Conservation (phyloP, 2,797 vertebrate genomes). For the Lagocephalus sceleratus region DNA sequence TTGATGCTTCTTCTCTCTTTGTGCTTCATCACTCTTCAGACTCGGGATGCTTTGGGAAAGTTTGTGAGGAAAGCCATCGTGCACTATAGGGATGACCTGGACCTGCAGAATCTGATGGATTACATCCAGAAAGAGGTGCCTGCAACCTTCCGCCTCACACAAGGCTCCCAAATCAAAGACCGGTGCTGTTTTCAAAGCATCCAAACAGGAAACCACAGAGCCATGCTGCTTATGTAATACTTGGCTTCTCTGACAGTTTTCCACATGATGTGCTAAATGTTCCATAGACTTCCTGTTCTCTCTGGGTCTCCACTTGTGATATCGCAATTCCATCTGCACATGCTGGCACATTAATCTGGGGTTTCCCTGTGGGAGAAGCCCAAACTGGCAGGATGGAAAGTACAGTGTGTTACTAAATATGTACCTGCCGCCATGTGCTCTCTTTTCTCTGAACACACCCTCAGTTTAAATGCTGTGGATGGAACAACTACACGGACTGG, state of each 20-base stretch:
- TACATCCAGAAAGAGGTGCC: slow-evolving; percentile 80
- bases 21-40: slow-evolving; percentile 45
- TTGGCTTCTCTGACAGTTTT: slow-evolving; percentile 29
- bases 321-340: slow-evolving; percentile 51
- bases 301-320: slow-evolving; percentile 36
- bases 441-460: neutral
- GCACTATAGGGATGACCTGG: slow-evolving; percentile 80
- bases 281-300: slow-evolving; percentile 37
- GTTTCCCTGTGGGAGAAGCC: slow-evolving; percentile 39
- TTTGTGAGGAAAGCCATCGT: slow-evolving; percentile 80
- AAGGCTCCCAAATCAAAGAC: neutral
- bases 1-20: slow-evolving; percentile 1
- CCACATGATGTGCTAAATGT: slow-evolving; percentile 30
- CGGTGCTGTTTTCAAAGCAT: slow-evolving; percentile 18
- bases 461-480: slow-evolving; percentile 79
- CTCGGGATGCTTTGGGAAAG: slow-evolving; percentile 69
- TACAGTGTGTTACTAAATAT: slow-evolving; percentile 43
- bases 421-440: slow-evolving; percentile 3
- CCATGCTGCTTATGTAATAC: slow-evolving; percentile 3
- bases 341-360: slow-evolving; percentile 36
- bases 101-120: slow-evolving; percentile 83
- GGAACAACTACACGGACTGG: slow-evolving; percentile 80
- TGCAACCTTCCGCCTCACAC: slow-evolving; percentile 7
- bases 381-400: slow-evolving; percentile 41
- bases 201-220: slow-evolving; percentile 13